Evolutionary conservation across 2,113 vertebrate genomes (phyloP).

Genomic region (Brachyhypopomus occidentalis): DNA sequence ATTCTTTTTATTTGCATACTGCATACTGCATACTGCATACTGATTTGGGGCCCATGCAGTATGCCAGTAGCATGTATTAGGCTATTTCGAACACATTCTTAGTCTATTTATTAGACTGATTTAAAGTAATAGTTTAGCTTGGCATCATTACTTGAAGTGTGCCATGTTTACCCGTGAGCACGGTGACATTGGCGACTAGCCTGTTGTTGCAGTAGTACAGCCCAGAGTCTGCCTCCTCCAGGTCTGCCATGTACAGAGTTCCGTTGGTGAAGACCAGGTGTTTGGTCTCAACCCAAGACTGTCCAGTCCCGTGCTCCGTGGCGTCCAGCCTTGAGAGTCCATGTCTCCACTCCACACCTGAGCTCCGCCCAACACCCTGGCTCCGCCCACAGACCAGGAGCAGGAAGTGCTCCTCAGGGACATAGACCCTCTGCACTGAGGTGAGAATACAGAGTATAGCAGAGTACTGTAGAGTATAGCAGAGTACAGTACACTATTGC

Average conservation of each 20-base stretch:
- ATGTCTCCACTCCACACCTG: slow-evolving; percentile 61
- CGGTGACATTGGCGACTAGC: slow-evolving; percentile 62
- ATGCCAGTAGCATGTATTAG: no score
- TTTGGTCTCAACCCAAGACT: slow-evolving; percentile 41
- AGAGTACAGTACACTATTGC: no score
- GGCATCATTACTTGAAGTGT: no score
- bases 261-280: slow-evolving; percentile 50
- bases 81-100: no score
- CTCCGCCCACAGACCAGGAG: slow-evolving; percentile 53
- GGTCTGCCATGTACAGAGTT: slow-evolving; percentile 49
- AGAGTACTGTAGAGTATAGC: no score
- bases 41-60: no score
- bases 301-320: neutral
- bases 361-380: neutral
- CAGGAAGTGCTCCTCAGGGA: slow-evolving; percentile 60
- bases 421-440: slow-evolving; percentile 54
- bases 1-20: no score
- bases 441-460: neutral
- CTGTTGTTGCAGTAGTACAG: slow-evolving; percentile 60
- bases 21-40: no score
- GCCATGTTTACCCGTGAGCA: slow-evolving; percentile 61
- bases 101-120: no score
- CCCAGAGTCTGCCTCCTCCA: slow-evolving; percentile 54
- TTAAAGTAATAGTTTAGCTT: no score
- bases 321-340: slow-evolving; percentile 45